A percentile compares a stretch with the other conserved stretches of the same genome.
Conservation (phyloP, 2,888 invertebrate species). For the Strigamia transsilvanica region DNA sequence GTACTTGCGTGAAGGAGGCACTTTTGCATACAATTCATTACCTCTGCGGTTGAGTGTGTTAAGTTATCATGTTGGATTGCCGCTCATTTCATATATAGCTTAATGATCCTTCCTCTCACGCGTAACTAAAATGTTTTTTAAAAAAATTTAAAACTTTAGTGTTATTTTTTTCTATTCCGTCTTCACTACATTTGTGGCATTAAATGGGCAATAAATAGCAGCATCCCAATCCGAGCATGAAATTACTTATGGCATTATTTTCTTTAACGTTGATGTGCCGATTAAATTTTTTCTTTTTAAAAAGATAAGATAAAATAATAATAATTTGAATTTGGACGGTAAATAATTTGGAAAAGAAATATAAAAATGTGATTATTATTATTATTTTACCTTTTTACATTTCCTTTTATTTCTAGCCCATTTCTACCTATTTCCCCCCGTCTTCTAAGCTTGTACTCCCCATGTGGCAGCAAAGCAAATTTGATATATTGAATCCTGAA, state of each 20-base stretch:
- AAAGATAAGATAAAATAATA: neutral
- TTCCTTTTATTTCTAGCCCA: too few species aligned
- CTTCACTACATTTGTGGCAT: constrained; percentile 27
- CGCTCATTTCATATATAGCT: neutral
- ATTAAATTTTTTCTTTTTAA: neutral
- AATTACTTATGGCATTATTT: constrained; percentile 39
- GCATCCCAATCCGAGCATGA: constrained; percentile 36
- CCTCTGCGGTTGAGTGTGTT: constrained; percentile 6
- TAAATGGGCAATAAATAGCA: constrained; percentile 44
- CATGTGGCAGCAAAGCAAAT: constrained; percentile 44
- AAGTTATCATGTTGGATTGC: constrained; percentile 24
- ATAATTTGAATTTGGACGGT: neutral
- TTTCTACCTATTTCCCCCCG: neutral
- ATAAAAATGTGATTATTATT: neutral
- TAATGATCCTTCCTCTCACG: neutral
- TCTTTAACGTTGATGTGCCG: constrained; percentile 4
- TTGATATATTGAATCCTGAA: constrained; percentile 44
- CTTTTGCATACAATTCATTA: constrained; percentile 8
- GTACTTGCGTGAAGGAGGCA: neutral
- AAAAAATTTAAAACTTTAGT: neutral
- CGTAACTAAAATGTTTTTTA: neutral
- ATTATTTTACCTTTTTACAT: neutral
- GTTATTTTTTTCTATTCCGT: neutral
- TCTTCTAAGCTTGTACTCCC: neutral
- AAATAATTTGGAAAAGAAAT: neutral